phyloP scores from a whole-genome alignment of 2,888 invertebrate genomes.

The Heliconius ismenius region DNA sequence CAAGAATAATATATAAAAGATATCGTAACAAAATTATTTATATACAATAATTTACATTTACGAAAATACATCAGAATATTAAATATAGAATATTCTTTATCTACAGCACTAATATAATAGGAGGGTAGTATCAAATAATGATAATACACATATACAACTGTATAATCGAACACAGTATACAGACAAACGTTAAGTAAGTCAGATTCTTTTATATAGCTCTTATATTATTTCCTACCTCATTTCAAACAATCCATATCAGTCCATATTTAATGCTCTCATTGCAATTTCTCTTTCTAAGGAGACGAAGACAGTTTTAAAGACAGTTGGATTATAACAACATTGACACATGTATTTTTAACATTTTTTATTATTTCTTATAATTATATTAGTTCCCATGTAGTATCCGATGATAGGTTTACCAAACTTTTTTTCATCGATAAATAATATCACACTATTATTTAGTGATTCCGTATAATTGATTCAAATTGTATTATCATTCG shows the following conservation, averaged over 20 bases:
- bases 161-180: neutral
- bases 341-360: neutral
- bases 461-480: neutral
- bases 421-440: neutral
- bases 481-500: neutral
- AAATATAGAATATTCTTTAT: neutral
- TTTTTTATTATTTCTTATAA: neutral
- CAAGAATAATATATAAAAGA: neutral
- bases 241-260: slow-evolving; percentile 10
- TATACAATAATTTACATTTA: slow-evolving; percentile 5
- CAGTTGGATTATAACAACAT: neutral
- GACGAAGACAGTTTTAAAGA: neutral
- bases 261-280: slow-evolving; percentile 18
- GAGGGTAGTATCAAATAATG: slow-evolving; percentile 4
- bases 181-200: slow-evolving; percentile 6
- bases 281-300: neutral
- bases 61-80: neutral
- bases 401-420: too few species aligned
- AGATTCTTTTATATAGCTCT: neutral
- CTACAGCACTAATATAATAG: neutral
- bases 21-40: neutral
- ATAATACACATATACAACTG: neutral
- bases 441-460: neutral
- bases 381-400: neutral
- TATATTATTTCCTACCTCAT: neutral